Evolutionary conservation across 2,797 vertebrate species (phyloP).

Genomic region (Toxotes lorentzi): DNA sequence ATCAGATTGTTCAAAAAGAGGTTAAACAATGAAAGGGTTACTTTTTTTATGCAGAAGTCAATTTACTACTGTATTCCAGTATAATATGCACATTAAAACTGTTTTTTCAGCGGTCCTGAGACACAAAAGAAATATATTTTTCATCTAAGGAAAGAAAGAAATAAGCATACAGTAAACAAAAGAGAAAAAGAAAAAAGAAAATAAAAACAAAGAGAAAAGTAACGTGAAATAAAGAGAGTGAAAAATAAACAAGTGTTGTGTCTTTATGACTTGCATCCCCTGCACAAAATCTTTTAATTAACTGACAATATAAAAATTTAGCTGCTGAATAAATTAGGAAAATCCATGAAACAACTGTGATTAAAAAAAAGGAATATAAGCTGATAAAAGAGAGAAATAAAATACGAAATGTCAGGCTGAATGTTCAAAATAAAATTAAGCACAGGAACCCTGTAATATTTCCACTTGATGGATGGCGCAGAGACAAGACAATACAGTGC

Average conservation of each 20-base stretch:
- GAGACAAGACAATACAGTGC: neutral
- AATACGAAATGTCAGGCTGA: neutral
- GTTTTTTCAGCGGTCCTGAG: neutral
- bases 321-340: neutral
- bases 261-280: neutral
- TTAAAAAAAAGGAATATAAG: neutral
- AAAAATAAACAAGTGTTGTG: neutral
- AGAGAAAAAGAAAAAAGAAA: neutral
- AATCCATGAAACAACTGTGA: neutral
- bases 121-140: neutral
- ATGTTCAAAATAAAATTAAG: neutral
- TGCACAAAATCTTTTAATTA: neutral
- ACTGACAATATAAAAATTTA: neutral
- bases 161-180: neutral
- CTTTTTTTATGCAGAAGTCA: neutral
- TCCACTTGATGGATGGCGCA: neutral
- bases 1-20: neutral
- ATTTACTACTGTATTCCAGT: neutral
- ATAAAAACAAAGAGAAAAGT: neutral
- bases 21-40: neutral
- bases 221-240: neutral
- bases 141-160: neutral
- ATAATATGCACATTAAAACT: neutral
- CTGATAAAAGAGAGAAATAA: neutral
- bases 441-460: neutral